These are phyloP conservation scores for Eulemur rufifrons DNA, from an alignment of 2,113 vertebrate genomes.

Conservation along the genomic window DNA sequence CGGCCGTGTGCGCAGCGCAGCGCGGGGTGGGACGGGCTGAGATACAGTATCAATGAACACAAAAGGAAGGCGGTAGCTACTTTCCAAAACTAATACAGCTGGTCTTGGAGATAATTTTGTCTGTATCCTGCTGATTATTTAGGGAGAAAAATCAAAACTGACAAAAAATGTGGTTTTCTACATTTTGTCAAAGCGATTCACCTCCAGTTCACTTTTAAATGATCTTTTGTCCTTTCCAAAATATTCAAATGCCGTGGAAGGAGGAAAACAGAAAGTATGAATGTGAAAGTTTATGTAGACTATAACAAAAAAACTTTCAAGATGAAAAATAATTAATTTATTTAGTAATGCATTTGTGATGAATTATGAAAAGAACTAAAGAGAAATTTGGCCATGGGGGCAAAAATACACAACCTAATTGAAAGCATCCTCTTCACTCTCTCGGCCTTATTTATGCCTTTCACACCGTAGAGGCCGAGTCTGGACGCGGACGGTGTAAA, in stretches of 20 bases:
- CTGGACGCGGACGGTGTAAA: neutral
- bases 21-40: neutral
- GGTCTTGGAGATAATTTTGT: neutral
- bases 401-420: neutral
- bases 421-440: neutral
- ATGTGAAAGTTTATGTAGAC: neutral
- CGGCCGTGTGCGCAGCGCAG: too few relatives aligned
- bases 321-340: neutral
- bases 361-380: constrained; percentile 19
- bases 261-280: neutral
- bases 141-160: neutral
- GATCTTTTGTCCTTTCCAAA: neutral
- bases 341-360: neutral
- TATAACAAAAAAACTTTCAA: neutral
- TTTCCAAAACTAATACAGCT: neutral
- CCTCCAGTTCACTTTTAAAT: neutral
- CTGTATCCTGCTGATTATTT: neutral
- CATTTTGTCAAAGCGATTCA: neutral
- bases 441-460: neutral
- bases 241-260: neutral
- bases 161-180: neutral
- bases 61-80: neutral
- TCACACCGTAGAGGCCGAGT: neutral
- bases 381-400: neutral
- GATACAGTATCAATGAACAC: neutral